Conservation (phyloP, 2,113 vertebrate species). For the Cettia cetti region DNA sequence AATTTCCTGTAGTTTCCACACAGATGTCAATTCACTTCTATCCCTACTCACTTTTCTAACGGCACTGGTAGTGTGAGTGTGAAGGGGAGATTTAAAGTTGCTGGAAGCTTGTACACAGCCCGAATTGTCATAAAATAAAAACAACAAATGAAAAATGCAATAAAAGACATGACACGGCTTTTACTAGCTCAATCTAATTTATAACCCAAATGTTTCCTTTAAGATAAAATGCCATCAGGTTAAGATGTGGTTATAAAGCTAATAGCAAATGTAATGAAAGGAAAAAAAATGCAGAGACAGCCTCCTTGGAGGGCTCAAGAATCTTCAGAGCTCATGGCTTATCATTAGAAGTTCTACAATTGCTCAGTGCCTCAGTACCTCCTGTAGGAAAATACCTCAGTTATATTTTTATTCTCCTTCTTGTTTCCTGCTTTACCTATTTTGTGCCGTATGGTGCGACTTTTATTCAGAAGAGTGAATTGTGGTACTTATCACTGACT, state of each 20-base stretch:
- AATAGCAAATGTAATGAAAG: constrained; percentile 4
- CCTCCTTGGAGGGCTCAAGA: neutral
- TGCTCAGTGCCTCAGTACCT: neutral
- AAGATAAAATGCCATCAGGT: constrained; percentile 42
- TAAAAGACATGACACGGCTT: constrained; percentile 45
- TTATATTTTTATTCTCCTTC: neutral
- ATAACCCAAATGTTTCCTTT: constrained; percentile 46
- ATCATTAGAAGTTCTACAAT: neutral
- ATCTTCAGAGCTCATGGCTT: neutral
- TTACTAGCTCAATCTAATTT: constrained; percentile 55
- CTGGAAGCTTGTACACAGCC: constrained; percentile 20
- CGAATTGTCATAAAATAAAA: constrained; percentile 59
- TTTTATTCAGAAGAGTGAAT: neutral
- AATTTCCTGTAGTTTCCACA: neutral
- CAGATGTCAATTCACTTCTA: neutral
- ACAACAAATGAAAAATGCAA: constrained; percentile 61
- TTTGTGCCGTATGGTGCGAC: neutral
- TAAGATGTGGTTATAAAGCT: constrained; percentile 3
- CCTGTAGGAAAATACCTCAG: neutral
- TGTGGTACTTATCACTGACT: neutral
- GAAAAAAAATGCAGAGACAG: neutral
- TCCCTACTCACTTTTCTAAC: neutral
- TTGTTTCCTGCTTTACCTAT: neutral
- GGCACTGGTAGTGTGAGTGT: neutral
- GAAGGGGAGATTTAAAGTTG: neutral